Percentiles rank a stretch among this genome's conserved stretches.
Conservation (phyloP, 2,113 vertebrate genomes). For the Urocitellus parryii region DNA sequence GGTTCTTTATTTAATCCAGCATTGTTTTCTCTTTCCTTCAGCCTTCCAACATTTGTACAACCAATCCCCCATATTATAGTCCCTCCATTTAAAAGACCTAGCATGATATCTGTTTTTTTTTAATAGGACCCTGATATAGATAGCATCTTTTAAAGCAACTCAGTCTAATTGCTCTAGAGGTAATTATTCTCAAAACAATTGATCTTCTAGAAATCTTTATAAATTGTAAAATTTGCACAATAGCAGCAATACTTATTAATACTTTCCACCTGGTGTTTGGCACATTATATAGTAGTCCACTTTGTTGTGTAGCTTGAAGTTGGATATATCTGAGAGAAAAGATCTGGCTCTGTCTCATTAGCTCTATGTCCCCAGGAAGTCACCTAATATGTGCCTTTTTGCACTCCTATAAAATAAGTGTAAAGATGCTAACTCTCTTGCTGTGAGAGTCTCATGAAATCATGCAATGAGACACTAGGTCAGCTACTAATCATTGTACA, state of each 20-base stretch:
- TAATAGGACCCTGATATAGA: background rate
- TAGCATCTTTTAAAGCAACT: background rate
- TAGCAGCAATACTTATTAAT: background rate
- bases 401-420: background rate
- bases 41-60: background rate
- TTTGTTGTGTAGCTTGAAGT: background rate
- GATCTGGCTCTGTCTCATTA: background rate
- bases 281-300: background rate
- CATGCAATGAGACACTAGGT: background rate
- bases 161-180: background rate
- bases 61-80: background rate
- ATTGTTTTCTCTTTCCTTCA: background rate
- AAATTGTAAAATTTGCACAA: background rate
- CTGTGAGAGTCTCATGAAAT: background rate
- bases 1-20: background rate
- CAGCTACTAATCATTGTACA: background rate
- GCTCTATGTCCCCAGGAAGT: background rate
- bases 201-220: background rate
- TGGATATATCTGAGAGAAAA: background rate
- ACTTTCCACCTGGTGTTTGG: background rate
- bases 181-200: background rate
- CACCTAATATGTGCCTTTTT: background rate
- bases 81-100: background rate
- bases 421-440: background rate
- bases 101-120: background rate